Conservation (phyloP, 35 echinoderm and acorn worm species). For the Stichopus chloronotus region DNA sequence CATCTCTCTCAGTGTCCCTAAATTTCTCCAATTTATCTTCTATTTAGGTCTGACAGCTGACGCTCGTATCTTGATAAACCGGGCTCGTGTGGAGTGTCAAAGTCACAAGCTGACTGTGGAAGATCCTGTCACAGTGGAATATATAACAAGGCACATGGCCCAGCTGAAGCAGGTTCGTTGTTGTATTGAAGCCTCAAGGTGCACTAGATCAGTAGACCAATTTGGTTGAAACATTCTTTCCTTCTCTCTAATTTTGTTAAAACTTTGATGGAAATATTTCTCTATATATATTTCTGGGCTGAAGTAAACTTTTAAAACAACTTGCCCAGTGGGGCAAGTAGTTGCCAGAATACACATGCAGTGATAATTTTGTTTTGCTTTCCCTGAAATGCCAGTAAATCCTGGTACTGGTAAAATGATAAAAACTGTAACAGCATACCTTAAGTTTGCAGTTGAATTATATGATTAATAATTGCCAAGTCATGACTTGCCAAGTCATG, state of each 20-base stretch:
- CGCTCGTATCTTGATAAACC: constrained; percentile 90
- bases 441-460: too few relatives aligned
- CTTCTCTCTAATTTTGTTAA: not conserved
- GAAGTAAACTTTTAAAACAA: too few relatives aligned
- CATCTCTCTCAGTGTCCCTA: not conserved
- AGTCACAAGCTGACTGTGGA: constrained; percentile 93
- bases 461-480: too few relatives aligned
- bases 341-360: too few relatives aligned
- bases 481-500: too few relatives aligned
- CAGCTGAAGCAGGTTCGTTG: constrained; percentile 92
- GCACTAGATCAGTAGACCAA: not conserved
- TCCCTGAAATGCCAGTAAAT: too few relatives aligned
- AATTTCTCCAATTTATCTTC: not conserved
- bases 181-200: not conserved
- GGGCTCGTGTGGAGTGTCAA: constrained; percentile 93
- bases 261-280: not conserved
- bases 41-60: constrained; percentile 85
- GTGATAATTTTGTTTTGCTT: too few relatives aligned
- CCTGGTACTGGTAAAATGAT: too few relatives aligned
- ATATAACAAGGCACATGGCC: constrained; percentile 93
- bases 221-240: not conserved
- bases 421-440: too few relatives aligned
- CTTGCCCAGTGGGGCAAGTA: too few relatives aligned
- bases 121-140: constrained; percentile 97
- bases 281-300: too few relatives aligned